Evolutionary conservation across 2,888 invertebrate species (phyloP), one percentile per base, ranked within the genome.

Genomic region (Carabus problematicus): DNA sequence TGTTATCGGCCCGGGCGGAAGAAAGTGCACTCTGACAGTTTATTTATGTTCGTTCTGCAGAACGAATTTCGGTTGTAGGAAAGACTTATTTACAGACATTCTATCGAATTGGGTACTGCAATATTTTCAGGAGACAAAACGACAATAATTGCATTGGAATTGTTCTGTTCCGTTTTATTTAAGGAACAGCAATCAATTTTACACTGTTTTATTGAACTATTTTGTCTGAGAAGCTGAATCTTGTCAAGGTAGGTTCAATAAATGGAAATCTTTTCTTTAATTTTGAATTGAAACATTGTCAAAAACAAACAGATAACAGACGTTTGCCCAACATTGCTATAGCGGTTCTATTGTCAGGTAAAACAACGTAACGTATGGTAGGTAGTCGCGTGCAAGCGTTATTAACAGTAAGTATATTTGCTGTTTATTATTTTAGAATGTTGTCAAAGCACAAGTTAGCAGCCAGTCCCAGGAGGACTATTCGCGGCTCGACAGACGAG

Each of bases 381-480:
- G 29, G 29, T 29, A 29, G 29, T 6, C 2, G 29, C 29, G 29
- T 29, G 29, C 29, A 29, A 29, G 29, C 29, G 29, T 29, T 29
- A 29, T 29, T 29, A 29, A 29, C 29, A 29, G 29, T 29, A 29
- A 29, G 29, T 29, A 29, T 63, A 42, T 64, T 64, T 64, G 56
- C 64, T 64, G 64, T 64, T 64, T 64, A 64, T 64, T 64, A 64
- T 64, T 64, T 64, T 64, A 64, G 64, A 64, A 64, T 64, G 64
- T 64, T 64, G 64, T 64, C 64, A 64, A 49, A 42, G 56, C 52
- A 64, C 42, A 55, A 56, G 64, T 64, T 64, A 56, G 56, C 55
- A 64, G 64, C 56, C 56, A 39, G 41, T 56, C 64, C 64, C 64
- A 42, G 43, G 64, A 42, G 64, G 42, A 49, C 64, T 45, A 56